These are phyloP conservation scores for Rhodinocichla rosea DNA, from an alignment of 2,113 vertebrate species.

Conservation along the genomic window DNA sequence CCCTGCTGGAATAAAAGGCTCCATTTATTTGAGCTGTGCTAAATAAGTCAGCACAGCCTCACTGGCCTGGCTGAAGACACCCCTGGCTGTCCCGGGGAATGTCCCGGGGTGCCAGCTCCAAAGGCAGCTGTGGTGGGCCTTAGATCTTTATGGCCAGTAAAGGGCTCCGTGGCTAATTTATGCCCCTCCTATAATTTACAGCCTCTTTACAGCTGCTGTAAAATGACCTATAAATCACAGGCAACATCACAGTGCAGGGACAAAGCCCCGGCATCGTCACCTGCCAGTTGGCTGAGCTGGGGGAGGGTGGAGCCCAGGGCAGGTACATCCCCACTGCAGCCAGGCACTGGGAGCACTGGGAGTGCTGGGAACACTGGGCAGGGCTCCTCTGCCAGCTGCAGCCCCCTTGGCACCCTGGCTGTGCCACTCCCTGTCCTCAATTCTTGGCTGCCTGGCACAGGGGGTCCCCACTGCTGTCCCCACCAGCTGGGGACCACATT, in stretches of 20 bases:
- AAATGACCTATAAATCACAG: slow-evolving; percentile 59
- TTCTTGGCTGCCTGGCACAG: background rate
- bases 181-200: slow-evolving; percentile 68
- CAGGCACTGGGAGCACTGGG: background rate
- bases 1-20: slow-evolving; percentile 25
- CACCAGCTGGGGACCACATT: too few relatives aligned
- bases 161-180: slow-evolving; percentile 66
- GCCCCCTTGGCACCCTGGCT: accelerated
- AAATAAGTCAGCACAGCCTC: background rate
- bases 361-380: background rate
- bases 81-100: slow-evolving; percentile 26
- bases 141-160: slow-evolving; percentile 68
- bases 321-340: background rate
- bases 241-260: slow-evolving; percentile 32
- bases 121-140: slow-evolving; percentile 58
- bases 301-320: accelerated
- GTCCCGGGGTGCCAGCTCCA: slow-evolving; percentile 28
- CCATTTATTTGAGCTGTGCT: slow-evolving; percentile 18
- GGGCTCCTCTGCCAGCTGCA: background rate
- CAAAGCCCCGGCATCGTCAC: background rate
- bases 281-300: slow-evolving; percentile 1
- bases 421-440: background rate
- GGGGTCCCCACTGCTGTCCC: background rate
- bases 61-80: background rate
- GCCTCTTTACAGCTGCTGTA: slow-evolving; percentile 69